phyloP scores from a whole-genome alignment of 2,888 invertebrate species.

The Mesorhabditis sp. region DNA sequence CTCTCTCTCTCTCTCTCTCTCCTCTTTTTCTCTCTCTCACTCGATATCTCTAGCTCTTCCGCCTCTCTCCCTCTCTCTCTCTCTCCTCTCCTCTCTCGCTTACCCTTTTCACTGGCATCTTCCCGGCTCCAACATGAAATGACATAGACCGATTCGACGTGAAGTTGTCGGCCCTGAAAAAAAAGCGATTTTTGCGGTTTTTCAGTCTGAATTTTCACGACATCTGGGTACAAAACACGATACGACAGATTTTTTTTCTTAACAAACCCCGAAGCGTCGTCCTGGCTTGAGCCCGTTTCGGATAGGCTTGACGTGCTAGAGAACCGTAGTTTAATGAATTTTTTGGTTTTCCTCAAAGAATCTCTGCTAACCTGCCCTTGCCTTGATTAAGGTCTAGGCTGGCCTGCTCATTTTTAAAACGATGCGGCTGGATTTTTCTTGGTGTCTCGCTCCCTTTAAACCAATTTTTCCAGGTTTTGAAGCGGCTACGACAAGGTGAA shows the following conservation, averaged over 20 bases:
- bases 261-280: not conserved
- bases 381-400: not conserved
- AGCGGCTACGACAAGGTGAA: too few species aligned
- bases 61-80: too few species aligned
- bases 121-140: slow-evolving; percentile 34
- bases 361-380: not conserved
- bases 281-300: not conserved
- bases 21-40: slow-evolving; percentile 12
- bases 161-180: slow-evolving; percentile 44
- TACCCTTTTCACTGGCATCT: not conserved
- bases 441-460: too few species aligned
- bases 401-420: too few species aligned
- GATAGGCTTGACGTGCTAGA: too few species aligned
- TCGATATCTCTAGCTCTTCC: slow-evolving; percentile 19
- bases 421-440: too few species aligned
- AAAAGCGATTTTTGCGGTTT: not conserved
- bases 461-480: too few species aligned
- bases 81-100: slow-evolving; percentile 11
- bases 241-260: not conserved
- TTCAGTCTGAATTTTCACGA: not conserved
- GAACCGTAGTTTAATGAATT: not conserved
- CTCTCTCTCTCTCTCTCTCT: not conserved
- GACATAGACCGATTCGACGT: slow-evolving; percentile 47
- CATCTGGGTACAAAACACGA: not conserved
- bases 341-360: not conserved